Evolutionary conservation across 2,797 vertebrate genomes (phyloP).

Genomic region (Anguilla anguilla): DNA sequence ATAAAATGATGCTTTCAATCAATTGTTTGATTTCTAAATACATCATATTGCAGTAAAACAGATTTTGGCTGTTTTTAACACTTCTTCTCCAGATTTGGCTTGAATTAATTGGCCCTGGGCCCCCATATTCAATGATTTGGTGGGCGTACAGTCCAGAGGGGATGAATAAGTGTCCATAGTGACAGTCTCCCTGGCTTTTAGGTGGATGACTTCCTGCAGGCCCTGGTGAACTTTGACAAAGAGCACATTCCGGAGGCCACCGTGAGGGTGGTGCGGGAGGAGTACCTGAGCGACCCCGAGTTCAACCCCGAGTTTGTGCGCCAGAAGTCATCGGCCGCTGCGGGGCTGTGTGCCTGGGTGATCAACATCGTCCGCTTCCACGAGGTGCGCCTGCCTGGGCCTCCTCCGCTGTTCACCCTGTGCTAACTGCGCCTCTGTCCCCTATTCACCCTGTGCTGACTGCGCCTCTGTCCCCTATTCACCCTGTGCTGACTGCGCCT

Average conservation of each 20-base stretch:
- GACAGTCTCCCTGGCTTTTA: conserved; percentile 40
- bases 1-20: not conserved
- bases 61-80: not conserved
- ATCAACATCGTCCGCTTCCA: conserved; percentile 78
- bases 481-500: too few species aligned
- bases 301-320: conserved; percentile 80
- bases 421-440: not conserved
- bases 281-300: conserved; percentile 74
- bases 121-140: not conserved
- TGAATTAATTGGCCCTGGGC: not conserved
- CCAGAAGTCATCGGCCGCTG: conserved; percentile 75
- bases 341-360: conserved; percentile 74
- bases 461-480: too few species aligned
- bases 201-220: conserved; percentile 76
- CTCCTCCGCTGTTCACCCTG: not conserved
- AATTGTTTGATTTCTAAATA: too few species aligned
- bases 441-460: too few species aligned
- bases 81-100: not conserved
- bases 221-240: conserved; percentile 78
- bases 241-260: conserved; percentile 72
- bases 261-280: conserved; percentile 71
- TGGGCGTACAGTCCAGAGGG: not conserved
- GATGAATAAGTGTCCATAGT: not conserved
- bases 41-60: not conserved
- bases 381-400: conserved; percentile 54